Evolutionary conservation across 1,140 invertebrate genomes (phyloP).

Genomic region (Heliconius hewitsoni): DNA sequence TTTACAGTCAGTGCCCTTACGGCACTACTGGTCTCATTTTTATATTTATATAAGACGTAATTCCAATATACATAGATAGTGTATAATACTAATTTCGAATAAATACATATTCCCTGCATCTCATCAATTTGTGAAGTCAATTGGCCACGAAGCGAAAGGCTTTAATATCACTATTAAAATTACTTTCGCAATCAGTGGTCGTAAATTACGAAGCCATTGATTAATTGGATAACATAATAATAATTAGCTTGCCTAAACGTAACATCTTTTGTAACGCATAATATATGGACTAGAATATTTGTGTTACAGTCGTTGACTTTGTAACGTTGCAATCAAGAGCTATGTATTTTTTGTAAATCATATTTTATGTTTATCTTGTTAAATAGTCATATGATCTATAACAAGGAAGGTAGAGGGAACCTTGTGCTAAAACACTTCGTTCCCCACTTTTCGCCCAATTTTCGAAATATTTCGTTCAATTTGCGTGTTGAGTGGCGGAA

Average conservation of each 20-base stretch:
- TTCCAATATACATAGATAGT: not conserved
- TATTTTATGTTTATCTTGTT: too few relatives aligned
- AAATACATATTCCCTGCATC: not conserved
- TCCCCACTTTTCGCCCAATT: too few relatives aligned
- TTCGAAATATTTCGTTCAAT: too few relatives aligned
- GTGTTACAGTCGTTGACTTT: not conserved
- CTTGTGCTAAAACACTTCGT: too few relatives aligned
- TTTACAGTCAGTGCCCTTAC: too few relatives aligned
- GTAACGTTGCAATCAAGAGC: too few relatives aligned
- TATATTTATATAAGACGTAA: not conserved
- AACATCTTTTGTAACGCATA: conserved; percentile 35
- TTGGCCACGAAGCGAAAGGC: conserved; percentile 11
- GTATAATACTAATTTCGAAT: not conserved
- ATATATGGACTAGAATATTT: not conserved
- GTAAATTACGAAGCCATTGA: conserved; percentile 28
- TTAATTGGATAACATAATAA: conserved; percentile 37
- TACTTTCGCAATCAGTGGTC: conserved; percentile 30
- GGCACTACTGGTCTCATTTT: not conserved
- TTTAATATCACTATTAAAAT: conserved; percentile 23
- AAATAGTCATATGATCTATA: too few relatives aligned
- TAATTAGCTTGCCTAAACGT: conserved; percentile 28
- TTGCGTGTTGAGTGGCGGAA: too few relatives aligned
- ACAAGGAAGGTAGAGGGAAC: too few relatives aligned
- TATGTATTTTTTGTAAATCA: too few relatives aligned
- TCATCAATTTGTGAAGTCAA: conserved; percentile 13